These are phyloP conservation scores for Plecturocebus donacophilus DNA, from an alignment of 2,113 vertebrate species.

Conservation along the genomic window DNA sequence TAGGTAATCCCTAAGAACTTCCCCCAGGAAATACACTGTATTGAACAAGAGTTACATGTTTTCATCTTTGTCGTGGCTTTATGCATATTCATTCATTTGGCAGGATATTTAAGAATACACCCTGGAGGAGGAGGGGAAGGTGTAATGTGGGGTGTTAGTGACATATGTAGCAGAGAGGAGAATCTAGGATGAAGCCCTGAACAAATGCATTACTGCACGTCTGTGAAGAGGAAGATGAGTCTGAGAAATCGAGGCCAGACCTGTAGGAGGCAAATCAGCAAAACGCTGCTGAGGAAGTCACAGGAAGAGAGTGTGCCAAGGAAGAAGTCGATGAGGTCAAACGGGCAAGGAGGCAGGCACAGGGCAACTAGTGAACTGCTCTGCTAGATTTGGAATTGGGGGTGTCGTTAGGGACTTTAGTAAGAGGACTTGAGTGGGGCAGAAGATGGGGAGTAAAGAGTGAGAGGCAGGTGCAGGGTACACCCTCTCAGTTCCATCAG, in stretches of 20 bases:
- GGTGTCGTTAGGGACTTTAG: neutral
- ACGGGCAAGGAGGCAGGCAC: no score
- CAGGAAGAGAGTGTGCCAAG: neutral
- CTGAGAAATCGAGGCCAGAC: neutral
- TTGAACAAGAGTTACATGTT: neutral
- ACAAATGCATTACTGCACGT: rapidly evolving
- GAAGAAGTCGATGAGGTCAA: neutral
- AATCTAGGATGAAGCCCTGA: neutral
- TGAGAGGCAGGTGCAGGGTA: neutral
- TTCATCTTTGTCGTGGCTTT: neutral
- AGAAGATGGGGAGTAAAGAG: neutral
- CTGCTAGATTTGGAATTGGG: no score
- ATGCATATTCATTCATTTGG: neutral
- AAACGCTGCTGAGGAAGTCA: neutral
- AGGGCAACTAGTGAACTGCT: neutral
- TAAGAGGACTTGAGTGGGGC: neutral
- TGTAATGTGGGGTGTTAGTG: no score
- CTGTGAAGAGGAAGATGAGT: neutral
- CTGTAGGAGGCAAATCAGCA: neutral
- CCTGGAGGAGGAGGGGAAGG: no score
- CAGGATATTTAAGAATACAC: neutral
- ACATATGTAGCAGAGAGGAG: neutral
- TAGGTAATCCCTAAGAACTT: neutral
- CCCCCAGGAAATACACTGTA: neutral
- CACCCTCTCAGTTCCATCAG: neutral